These are phyloP conservation scores for Meloidogyne exigua DNA, from an alignment of 1,140 invertebrate species.

Conservation along the genomic window DNA sequence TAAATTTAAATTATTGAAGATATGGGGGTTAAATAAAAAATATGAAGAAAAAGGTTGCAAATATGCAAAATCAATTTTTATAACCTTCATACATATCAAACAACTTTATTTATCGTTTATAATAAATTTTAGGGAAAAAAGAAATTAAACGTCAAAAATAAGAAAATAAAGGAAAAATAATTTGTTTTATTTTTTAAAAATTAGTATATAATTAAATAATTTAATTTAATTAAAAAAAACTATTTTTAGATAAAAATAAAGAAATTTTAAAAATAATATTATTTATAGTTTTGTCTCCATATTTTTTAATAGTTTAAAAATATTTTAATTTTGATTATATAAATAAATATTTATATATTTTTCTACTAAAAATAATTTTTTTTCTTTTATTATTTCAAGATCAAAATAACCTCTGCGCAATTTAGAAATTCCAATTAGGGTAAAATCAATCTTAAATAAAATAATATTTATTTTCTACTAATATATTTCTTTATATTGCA, in stretches of 20 bases:
- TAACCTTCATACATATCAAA: background rate
- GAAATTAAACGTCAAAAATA: background rate
- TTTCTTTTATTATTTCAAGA: background rate
- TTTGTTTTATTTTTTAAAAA: too few relatives aligned
- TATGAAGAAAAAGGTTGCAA: background rate
- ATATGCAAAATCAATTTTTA: background rate
- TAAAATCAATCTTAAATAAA: conserved; percentile 4
- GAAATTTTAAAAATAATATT: too few relatives aligned
- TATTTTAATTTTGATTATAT: too few relatives aligned
- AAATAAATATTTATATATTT: background rate
- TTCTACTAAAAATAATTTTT: background rate
- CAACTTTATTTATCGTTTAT: background rate
- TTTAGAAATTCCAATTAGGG: background rate
- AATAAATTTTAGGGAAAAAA: background rate
- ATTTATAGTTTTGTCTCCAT: too few relatives aligned
- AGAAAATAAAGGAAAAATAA: too few relatives aligned
- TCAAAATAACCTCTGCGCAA: background rate
- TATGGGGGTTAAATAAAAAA: background rate
- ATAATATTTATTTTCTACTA: background rate
- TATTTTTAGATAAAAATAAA: too few relatives aligned
- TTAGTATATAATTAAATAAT: too few relatives aligned
- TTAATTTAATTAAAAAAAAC: too few relatives aligned
- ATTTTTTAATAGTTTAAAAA: too few relatives aligned
- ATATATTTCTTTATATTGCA: background rate
- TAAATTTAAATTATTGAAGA: background rate